Conservation (phyloP, 2,113 vertebrate species). For the Bombycilla garrulus region DNA sequence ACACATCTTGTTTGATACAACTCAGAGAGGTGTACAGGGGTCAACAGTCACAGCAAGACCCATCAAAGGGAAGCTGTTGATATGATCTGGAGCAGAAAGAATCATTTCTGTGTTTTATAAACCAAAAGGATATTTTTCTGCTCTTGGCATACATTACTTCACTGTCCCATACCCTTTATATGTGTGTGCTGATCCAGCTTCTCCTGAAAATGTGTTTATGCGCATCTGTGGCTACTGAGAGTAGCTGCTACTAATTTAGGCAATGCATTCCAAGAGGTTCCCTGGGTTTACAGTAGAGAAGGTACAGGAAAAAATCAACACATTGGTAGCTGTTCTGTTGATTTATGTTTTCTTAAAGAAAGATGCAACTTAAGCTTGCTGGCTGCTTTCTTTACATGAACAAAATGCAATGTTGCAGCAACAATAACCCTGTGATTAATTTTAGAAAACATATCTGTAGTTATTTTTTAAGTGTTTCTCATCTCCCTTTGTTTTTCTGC, state of each 20-base stretch:
- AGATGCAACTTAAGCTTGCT: not conserved
- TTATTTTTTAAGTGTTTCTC: not conserved
- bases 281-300: not conserved
- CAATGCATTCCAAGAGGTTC: not conserved
- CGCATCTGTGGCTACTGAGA: not conserved
- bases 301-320: not conserved
- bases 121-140: not conserved
- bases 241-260: not conserved
- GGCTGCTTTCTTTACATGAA: not conserved
- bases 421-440: not conserved
- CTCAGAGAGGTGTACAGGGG: not conserved
- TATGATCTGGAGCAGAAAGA: not conserved
- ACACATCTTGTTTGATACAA: not conserved
- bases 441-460: not conserved
- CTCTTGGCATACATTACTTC: not conserved
- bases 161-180: not conserved
- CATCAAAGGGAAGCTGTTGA: not conserved
- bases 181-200: not conserved
- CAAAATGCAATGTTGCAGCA: not conserved
- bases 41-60: not conserved
- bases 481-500: not conserved
- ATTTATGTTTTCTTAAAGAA: not conserved
- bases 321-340: not conserved
- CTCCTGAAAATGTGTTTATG: not conserved
- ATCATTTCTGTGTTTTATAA: not conserved